phyloP scores from a whole-genome alignment of 2,113 vertebrate species.

The Tetrao urogallus region DNA sequence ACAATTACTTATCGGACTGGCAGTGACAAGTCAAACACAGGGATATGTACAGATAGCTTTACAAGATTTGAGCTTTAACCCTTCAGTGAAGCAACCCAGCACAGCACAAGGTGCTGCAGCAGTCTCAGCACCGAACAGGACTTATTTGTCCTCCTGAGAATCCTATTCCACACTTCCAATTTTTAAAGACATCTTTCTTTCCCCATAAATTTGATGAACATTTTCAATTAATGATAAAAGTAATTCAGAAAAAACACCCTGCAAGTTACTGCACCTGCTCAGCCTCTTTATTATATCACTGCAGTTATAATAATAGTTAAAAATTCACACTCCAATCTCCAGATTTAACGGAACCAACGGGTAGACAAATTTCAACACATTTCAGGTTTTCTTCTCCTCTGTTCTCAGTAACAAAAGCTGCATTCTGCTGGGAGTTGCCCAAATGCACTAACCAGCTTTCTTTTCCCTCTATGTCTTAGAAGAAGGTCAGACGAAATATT shows the following conservation, averaged over 20 bases:
- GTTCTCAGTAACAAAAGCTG: constrained; percentile 7
- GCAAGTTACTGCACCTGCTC: neutral
- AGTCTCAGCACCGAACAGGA: neutral
- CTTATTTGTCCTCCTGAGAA: neutral
- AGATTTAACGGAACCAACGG: neutral
- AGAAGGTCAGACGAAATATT: constrained; percentile 8
- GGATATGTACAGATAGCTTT: neutral
- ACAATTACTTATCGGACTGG: neutral
- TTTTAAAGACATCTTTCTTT: neutral
- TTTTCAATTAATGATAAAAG: neutral
- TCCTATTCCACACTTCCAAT: fast-evolving
- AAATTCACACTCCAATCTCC: neutral
- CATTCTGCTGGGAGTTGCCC: neutral
- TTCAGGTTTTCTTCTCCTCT: constrained; percentile 8
- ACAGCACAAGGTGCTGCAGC: neutral
- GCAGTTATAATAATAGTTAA: neutral
- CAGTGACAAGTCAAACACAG: neutral
- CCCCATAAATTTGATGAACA: neutral
- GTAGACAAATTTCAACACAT: constrained; percentile 4
- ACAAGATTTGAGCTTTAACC: neutral
- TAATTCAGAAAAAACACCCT: neutral
- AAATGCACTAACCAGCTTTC: neutral
- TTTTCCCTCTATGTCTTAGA: constrained; percentile 24
- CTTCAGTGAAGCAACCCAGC: neutral
- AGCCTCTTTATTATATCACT: neutral